These are phyloP conservation scores for Litoditis marina DNA, from an alignment of 2,888 invertebrate species.

Conservation along the genomic window DNA sequence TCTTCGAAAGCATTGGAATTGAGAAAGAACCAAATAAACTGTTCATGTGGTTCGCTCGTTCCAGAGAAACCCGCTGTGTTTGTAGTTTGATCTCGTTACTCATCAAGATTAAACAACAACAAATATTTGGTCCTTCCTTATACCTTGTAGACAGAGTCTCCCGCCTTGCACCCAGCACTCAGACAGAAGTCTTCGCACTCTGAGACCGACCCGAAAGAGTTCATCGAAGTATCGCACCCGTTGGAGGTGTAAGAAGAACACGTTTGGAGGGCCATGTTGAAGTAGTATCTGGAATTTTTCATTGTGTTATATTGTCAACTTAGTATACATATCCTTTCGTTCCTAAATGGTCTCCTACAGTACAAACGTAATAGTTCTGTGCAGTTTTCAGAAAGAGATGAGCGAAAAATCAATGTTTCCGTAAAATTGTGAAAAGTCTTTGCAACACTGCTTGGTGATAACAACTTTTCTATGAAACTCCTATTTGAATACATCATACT, in stretches of 20 bases:
- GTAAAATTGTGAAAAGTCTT: not conserved
- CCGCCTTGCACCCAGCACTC: slow-evolving; percentile 37
- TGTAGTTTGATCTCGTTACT: no score
- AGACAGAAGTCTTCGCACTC: slow-evolving; percentile 53
- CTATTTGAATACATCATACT: no score
- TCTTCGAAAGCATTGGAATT: not conserved
- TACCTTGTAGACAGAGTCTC: slow-evolving; percentile 42
- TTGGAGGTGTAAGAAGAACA: slow-evolving; percentile 47
- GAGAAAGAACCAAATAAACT: no score
- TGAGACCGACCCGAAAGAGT: slow-evolving; percentile 43
- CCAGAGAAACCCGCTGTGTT: no score
- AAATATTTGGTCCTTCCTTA: not conserved
- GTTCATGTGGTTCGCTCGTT: no score
- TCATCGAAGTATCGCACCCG: slow-evolving; percentile 50
- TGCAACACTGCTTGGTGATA: not conserved
- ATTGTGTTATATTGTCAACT: not conserved
- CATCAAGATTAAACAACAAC: not conserved
- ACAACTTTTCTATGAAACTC: no score
- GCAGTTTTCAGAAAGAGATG: not conserved
- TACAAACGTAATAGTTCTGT: no score
- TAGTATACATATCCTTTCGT: no score
- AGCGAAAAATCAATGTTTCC: not conserved
- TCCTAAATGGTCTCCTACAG: no score
- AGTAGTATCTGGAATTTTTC: slow-evolving; percentile 33
- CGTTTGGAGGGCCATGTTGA: slow-evolving; percentile 43